Evolutionary conservation across 2,797 vertebrate genomes (phyloP).

Genomic region (Mastacembelus armatus): DNA sequence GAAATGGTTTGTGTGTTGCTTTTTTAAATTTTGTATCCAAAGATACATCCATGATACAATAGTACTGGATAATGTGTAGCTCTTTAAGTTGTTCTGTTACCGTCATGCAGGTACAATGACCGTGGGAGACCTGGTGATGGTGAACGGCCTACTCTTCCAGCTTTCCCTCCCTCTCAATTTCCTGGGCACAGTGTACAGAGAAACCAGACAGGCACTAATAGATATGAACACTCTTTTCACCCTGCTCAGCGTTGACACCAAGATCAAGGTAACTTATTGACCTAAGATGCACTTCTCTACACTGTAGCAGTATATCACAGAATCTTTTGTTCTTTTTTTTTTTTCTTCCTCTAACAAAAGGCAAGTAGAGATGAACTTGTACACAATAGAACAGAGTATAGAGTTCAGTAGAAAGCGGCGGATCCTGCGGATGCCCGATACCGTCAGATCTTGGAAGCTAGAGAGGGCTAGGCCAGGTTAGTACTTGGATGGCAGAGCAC

Average conservation of each 20-base stretch:
- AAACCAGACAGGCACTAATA: slow-evolving; percentile 97
- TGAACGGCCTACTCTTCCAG: slow-evolving; percentile 98
- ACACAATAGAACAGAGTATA: background rate
- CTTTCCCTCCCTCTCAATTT: slow-evolving; percentile 97
- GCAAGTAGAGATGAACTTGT: background rate
- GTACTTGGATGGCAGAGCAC: too few species aligned
- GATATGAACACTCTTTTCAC: slow-evolving; percentile 99
- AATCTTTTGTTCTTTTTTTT: background rate
- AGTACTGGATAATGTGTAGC: background rate
- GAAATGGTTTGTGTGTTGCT: slow-evolving; percentile 26
- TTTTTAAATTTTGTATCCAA: slow-evolving; percentile 12
- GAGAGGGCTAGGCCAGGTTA: too few species aligned
- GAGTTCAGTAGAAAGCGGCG: background rate
- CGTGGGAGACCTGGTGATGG: slow-evolving; percentile 98
- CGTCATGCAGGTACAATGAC: slow-evolving; percentile 89
- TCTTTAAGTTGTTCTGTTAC: slow-evolving; percentile 27
- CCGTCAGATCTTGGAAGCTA: too few species aligned
- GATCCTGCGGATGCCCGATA: too few species aligned
- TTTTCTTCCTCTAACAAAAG: background rate
- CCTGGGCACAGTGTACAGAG: slow-evolving; percentile 98
- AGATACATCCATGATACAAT: slow-evolving; percentile 23
- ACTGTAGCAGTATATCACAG: slow-evolving; percentile 8
- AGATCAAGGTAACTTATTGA: slow-evolving; percentile 91
- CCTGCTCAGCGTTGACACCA: slow-evolving; percentile 92
- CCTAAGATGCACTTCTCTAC: slow-evolving; percentile 12